These are phyloP conservation scores for Aproaerema taeniolella DNA, from an alignment of 2,888 invertebrate species.

Conservation along the genomic window DNA sequence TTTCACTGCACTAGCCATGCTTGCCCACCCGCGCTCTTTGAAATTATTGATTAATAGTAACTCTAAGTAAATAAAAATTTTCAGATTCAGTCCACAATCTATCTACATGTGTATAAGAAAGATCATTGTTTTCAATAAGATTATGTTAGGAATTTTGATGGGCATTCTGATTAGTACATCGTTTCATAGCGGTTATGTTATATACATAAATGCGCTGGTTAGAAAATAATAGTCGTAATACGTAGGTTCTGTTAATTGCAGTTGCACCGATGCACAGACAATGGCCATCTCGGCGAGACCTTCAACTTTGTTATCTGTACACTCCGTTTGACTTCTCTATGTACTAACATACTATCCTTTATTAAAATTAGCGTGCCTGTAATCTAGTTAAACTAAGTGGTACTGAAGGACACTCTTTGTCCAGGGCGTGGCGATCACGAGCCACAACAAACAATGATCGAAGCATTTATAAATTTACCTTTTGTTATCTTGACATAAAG, in stretches of 20 bases:
- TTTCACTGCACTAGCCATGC: too few relatives aligned
- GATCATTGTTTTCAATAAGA: too few relatives aligned
- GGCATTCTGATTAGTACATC: slow-evolving; percentile 10
- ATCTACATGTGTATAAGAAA: too few relatives aligned
- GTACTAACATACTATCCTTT: slow-evolving; percentile 54
- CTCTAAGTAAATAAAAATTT: too few relatives aligned
- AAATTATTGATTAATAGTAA: too few relatives aligned
- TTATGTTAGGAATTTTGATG: slow-evolving; percentile 11
- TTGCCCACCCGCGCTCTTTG: slow-evolving; percentile 70
- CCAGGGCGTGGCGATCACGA: slow-evolving; percentile 68
- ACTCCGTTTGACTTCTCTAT: slow-evolving; percentile 44
- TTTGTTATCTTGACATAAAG: slow-evolving; percentile 42
- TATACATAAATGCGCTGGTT: slow-evolving; percentile 18
- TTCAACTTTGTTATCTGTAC: slow-evolving; percentile 39
- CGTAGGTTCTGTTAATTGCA: slow-evolving; percentile 41
- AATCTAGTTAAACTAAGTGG: slow-evolving; percentile 51
- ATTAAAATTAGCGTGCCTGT: slow-evolving; percentile 56
- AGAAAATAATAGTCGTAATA: slow-evolving; percentile 35
- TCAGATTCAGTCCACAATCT: too few relatives aligned
- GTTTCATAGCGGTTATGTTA: slow-evolving; percentile 8
- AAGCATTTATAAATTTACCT: slow-evolving; percentile 43
- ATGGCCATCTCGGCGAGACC: slow-evolving; percentile 40
- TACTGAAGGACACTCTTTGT: slow-evolving; percentile 52
- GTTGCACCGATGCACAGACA: slow-evolving; percentile 41
- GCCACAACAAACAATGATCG: slow-evolving; percentile 36